Conservation (phyloP, 2,113 vertebrate species). For the Canis aureus region DNA sequence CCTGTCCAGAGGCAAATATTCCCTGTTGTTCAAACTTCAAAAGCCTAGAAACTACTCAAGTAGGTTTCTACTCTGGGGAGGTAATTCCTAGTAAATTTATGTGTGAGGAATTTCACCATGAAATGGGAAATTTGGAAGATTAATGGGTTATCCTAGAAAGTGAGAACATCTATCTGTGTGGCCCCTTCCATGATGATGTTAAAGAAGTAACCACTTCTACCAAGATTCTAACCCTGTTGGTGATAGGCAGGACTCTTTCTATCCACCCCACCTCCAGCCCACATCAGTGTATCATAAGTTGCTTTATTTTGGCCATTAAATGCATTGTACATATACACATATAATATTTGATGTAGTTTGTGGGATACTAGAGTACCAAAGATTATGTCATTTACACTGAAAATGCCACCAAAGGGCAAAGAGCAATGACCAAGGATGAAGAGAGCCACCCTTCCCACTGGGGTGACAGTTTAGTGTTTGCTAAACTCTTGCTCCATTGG, state of each 20-base stretch:
- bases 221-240: background rate
- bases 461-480: background rate
- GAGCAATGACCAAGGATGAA: background rate
- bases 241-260: background rate
- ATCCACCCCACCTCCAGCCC: background rate
- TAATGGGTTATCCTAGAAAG: background rate
- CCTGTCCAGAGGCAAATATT: background rate
- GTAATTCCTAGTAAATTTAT: slow-evolving; percentile 28
- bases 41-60: background rate
- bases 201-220: background rate
- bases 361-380: background rate
- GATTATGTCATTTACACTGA: background rate
- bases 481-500: fast-evolving
- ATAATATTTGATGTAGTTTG: background rate
- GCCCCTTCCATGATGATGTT: background rate
- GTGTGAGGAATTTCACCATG: background rate
- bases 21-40: slow-evolving; percentile 44
- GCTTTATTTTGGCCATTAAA: background rate
- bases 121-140: background rate
- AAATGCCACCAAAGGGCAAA: background rate
- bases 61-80: background rate
- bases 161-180: fast-evolving
- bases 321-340: too few species aligned
- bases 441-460: fast-evolving
- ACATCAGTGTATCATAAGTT: background rate